phyloP scores from a whole-genome alignment of 2,113 vertebrate species.

The Cyanoderma ruficeps region DNA sequence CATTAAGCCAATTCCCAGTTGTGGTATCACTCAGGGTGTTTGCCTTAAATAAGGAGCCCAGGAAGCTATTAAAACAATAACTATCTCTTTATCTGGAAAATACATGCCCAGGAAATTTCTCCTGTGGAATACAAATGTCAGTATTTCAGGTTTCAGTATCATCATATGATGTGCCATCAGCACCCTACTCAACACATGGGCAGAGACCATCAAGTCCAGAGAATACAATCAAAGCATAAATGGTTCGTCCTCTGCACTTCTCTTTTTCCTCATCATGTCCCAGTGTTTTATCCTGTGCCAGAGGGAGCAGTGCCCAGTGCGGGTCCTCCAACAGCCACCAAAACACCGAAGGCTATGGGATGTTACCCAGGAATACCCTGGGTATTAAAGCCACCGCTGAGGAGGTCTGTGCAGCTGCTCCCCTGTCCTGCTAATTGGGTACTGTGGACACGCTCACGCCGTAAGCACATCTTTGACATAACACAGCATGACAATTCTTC shows the following conservation, averaged over 20 bases:
- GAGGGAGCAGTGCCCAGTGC: neutral
- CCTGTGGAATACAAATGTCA: neutral
- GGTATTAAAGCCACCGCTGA: neutral
- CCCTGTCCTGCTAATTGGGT: neutral
- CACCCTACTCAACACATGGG: neutral
- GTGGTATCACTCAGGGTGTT: neutral
- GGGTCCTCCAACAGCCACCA: neutral
- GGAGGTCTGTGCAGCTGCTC: neutral
- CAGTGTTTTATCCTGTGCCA: neutral
- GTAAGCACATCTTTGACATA: constrained; percentile 5
- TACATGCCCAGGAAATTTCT: neutral
- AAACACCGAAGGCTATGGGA: neutral
- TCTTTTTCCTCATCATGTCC: neutral
- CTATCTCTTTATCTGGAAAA: neutral
- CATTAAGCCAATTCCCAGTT: neutral
- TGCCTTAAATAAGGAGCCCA: neutral
- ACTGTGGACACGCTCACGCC: neutral
- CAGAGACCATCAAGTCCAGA: neutral
- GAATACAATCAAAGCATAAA: neutral
- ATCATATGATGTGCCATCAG: neutral
- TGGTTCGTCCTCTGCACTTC: neutral
- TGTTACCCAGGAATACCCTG: neutral
- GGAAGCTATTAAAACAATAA: neutral
- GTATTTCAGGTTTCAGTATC: neutral
- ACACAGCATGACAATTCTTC: constrained; percentile 19